Evolutionary conservation across 1,140 invertebrate genomes (phyloP), one percentile per base, ranked within the genome.

Genomic region (Camponotus vicinus): DNA sequence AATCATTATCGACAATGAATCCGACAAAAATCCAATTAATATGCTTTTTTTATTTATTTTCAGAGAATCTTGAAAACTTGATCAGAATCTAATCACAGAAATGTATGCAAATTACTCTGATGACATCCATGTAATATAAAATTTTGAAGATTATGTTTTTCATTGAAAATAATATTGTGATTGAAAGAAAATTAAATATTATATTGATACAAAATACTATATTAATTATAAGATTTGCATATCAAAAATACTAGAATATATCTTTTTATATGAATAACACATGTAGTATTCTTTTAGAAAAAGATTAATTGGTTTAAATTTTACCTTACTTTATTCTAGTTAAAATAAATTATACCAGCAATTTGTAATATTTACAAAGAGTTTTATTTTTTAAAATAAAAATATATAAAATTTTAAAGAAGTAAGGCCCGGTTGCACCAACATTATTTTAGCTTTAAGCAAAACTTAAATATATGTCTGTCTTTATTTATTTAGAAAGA

Each of bases 211-310:
- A 27, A 27, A 27, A 27, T 27, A 27, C 27, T 27, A 27, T 1
- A 40, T 40, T 40, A 40, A 75, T 59, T n/a, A 27, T 5, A 67
- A 52, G 49, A 52, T 18, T 52, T 6, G 18, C 49, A 45, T 57
- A 7, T 3, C 69, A 32, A 88, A 80, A 61, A 69, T 27, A 71
- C 45, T 57, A 42, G 83, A 69, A 69, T 2, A 18, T 69, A 69
- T 70, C 45, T 45, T 70, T 42, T 70, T 42, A 45, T 21, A 18
- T 42, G 6, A 21, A 42, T 18, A 70, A 18, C 6, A 32, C 27
- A 32, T 2, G 2, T 13, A 32, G 11, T 32, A 8, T 42, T 45
- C 9, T 63, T 63, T 63, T 32, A 2, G 27, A 61, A 42, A 13
- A 42, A 75, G 42, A 61, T 59, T 11, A n/a, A 73, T n/a, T 13